phyloP scores from a whole-genome alignment of 2,797 vertebrate genomes.

The Crypturellus tataupa region DNA sequence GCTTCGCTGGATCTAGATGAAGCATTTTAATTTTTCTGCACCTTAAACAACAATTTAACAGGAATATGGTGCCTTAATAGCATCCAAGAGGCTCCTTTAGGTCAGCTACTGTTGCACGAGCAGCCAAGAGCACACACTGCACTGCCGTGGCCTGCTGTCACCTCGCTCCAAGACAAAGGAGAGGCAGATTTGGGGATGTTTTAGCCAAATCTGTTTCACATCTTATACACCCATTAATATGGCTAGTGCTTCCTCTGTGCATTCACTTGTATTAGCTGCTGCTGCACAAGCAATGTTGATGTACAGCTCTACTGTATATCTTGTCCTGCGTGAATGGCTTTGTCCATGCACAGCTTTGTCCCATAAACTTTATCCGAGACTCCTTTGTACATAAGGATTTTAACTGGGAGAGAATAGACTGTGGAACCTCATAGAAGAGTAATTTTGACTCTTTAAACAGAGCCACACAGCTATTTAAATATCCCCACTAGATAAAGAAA shows the following conservation, averaged over 20 bases:
- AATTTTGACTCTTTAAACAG: background rate
- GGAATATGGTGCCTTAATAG: slow-evolving; percentile 7
- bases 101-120: background rate
- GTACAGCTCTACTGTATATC: background rate
- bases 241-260: background rate
- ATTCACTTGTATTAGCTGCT: slow-evolving; percentile 1
- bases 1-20: background rate
- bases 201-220: background rate
- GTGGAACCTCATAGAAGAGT: background rate
- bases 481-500: background rate
- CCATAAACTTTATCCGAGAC: background rate
- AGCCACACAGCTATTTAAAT: background rate
- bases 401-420: background rate
- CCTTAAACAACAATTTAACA: slow-evolving; percentile 18
- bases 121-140: background rate
- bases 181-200: background rate
- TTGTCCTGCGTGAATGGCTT: background rate
- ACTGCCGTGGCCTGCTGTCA: background rate
- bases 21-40: background rate
- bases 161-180: background rate
- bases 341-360: background rate
- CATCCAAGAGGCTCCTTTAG: background rate
- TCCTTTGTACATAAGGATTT: rapidly evolving
- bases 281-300: background rate
- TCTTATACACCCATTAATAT: background rate